Evolutionary conservation across 2,797 vertebrate genomes (phyloP), one percentile per base, ranked within the genome.

Genomic region (Picus viridis): DNA sequence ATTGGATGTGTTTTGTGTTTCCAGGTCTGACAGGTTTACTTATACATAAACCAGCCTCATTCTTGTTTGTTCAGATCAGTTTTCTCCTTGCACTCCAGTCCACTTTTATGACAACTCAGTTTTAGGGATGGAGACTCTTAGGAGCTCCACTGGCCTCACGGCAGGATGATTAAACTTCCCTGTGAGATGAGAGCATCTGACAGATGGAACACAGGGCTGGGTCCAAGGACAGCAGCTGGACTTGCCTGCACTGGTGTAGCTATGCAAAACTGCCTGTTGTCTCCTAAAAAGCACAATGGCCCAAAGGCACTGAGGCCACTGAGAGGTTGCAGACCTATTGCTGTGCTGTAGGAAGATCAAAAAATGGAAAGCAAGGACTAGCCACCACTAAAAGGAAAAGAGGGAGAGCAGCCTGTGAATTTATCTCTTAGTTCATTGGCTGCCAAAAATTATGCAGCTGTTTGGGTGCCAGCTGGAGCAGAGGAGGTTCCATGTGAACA

Each of bases 91-190:
- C 29, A 14, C 20, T 90, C 1, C 4, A 41, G 23, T 56, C 47
- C 74, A 57, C 51, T 49, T 63, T 57, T 27, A 36, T 22, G 57
- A 61, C 23, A 73, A 3, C 23, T 26, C 30, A 30, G 15, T 29
- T 58, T 57, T 36, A 68, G 64, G 36, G 32, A 32, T 62, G 82
- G 65, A 70, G 86, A n/a, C 24, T 64, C 63, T 68, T 12, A n/a
- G 0, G 16, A 84, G 83, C 45, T 68, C 8, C 3, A 0, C 1
- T 36, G 88, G 61, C 27, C 9, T 0, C 1, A 0, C 16, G 7
- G 58, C 4, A 5, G 73, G 77, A 47, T 36, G 80, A 49, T 71
- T 9, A 41, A 20, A 30, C 7, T 2, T 5, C 45, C 54, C 61
- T 63, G 54, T 17, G 69, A 49, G 90, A 74, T 4, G 1, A 32